Conservation (phyloP, 2,888 invertebrate genomes). For the Eudemis profundana region DNA sequence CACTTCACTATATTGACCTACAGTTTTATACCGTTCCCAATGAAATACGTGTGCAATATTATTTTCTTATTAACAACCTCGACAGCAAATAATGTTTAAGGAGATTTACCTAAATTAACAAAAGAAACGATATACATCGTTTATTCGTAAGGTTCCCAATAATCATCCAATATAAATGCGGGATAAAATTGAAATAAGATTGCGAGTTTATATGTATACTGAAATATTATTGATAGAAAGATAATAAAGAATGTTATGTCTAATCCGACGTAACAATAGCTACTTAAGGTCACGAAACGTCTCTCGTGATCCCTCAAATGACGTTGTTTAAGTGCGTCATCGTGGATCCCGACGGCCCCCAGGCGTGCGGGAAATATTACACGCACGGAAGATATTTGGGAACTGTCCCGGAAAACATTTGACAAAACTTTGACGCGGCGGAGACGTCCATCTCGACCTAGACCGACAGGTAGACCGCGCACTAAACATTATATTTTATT, state of each 20-base stretch:
- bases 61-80: no score
- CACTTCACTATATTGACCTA: constrained; percentile 1
- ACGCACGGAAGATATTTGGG: constrained; percentile 65
- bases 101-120: no score
- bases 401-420: constrained; percentile 65
- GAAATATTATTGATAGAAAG: neutral
- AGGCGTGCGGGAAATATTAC: constrained; percentile 61
- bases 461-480: constrained; percentile 24
- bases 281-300: constrained; percentile 17
- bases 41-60: neutral
- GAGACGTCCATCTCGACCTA: constrained; percentile 44
- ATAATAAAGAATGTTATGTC: neutral
- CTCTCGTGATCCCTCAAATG: constrained; percentile 46
- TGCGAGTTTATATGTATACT: no score
- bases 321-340: constrained; percentile 48
- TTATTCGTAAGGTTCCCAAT: no score
- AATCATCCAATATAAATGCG: no score
- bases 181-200: no score
- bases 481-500: constrained; percentile 49
- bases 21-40: neutral
- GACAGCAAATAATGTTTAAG: no score
- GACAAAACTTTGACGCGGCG: constrained; percentile 64
- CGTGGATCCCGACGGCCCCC: constrained; percentile 22
- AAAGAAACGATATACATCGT: no score
- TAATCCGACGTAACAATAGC: neutral